Evolutionary conservation across 2,113 vertebrate genomes (phyloP).

Genomic region (Camelus bactrianus): DNA sequence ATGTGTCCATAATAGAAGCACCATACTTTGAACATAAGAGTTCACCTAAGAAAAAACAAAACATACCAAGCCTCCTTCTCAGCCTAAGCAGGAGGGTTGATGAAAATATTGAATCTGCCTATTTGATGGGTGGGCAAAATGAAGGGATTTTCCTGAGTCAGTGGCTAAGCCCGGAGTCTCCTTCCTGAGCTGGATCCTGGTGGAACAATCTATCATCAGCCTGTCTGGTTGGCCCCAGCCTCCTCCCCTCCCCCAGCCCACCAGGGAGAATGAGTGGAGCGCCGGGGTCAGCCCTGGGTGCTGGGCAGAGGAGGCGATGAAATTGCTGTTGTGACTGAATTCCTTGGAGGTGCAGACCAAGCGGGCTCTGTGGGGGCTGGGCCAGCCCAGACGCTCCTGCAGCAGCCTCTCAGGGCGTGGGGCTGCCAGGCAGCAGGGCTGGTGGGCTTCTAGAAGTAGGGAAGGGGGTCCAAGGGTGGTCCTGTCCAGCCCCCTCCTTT

Average conservation of each 20-base stretch:
- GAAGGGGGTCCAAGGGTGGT: neutral
- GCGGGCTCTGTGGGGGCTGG: neutral
- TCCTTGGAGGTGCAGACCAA: neutral
- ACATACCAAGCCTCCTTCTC: neutral
- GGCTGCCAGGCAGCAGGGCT: neutral
- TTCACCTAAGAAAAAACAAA: neutral
- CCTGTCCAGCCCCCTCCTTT: neutral
- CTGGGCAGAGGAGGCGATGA: neutral
- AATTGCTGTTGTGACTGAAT: neutral
- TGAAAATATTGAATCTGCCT: neutral
- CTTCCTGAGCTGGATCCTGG: neutral
- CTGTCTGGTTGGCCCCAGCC: neutral
- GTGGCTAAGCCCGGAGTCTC: neutral
- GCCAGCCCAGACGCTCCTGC: neutral
- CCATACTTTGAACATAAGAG: slow-evolving; percentile 51
- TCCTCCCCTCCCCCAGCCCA: neutral
- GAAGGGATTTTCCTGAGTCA: neutral
- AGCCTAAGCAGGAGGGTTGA: neutral
- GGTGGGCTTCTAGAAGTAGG: neutral
- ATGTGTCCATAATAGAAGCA: neutral
- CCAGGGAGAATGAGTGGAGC: neutral
- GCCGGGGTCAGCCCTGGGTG: neutral
- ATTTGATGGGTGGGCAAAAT: neutral
- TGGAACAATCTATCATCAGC: neutral
- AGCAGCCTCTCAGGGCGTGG: neutral